phyloP scores from a whole-genome alignment of 2,888 invertebrate species.

The Diarsia dahlii region DNA sequence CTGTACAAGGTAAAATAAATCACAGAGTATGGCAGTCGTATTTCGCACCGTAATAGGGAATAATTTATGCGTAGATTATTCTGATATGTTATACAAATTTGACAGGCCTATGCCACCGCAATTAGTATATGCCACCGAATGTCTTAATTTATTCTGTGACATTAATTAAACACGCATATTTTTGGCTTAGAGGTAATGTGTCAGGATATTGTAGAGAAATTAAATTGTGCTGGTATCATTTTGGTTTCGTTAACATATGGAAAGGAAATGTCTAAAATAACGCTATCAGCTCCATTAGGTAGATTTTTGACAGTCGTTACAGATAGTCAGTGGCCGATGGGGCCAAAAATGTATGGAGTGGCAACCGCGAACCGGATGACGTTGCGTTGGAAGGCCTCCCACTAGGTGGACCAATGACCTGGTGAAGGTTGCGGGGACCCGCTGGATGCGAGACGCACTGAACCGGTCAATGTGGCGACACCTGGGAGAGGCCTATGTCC shows the following conservation, averaged over 20 bases:
- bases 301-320: too few relatives aligned
- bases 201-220: constrained; percentile 17
- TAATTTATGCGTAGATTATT: constrained; percentile 47
- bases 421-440: too few relatives aligned
- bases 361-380: too few relatives aligned
- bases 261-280: too few relatives aligned
- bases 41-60: constrained; percentile 12
- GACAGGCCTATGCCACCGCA: constrained; percentile 23
- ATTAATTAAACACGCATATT: constrained; percentile 34
- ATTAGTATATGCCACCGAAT: constrained; percentile 32
- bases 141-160: constrained; percentile 44
- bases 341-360: too few relatives aligned
- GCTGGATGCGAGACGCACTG: too few relatives aligned
- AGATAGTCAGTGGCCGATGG: too few relatives aligned
- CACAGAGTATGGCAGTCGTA: neutral
- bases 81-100: constrained; percentile 42
- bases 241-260: neutral
- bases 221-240: neutral
- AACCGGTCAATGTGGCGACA: too few relatives aligned
- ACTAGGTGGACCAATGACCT: too few relatives aligned
- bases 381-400: too few relatives aligned
- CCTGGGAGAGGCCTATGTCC: too few relatives aligned
- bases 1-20: constrained; percentile 16
- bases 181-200: neutral
- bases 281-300: too few relatives aligned